These are phyloP conservation scores for Brachyhypopomus occidentalis DNA, from an alignment of 2,113 vertebrate species.

Conservation along the genomic window DNA sequence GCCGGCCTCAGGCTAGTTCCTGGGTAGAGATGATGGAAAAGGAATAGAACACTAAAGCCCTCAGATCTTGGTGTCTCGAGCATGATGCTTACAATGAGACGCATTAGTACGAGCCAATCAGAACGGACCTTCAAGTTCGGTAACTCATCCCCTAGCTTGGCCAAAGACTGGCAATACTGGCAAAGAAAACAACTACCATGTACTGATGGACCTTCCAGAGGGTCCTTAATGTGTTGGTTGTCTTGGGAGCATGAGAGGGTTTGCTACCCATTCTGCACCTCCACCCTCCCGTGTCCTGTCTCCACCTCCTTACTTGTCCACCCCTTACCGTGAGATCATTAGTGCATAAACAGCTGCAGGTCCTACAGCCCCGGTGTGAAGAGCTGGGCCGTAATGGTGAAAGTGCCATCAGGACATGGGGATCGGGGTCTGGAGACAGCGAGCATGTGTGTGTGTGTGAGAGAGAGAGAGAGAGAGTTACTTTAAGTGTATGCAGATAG, in stretches of 20 bases:
- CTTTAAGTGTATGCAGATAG: background rate
- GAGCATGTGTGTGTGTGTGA: background rate
- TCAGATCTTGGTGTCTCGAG: background rate
- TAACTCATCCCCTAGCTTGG: background rate
- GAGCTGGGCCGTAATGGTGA: background rate
- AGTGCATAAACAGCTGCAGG: background rate
- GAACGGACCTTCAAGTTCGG: background rate
- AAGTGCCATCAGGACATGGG: background rate
- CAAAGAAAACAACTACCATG: background rate
- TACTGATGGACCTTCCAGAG: background rate
- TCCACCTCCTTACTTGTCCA: background rate
- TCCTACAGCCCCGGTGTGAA: background rate
- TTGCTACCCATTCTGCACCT: conserved; percentile 15
- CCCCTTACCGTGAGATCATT: no score
- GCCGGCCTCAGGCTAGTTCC: background rate
- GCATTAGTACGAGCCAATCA: background rate
- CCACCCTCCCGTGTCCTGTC: conserved; percentile 3
- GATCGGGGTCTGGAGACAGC: background rate
- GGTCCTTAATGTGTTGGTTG: background rate
- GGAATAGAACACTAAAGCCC: background rate
- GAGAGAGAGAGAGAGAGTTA: no score
- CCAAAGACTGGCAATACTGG: background rate
- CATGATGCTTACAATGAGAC: conserved; percentile 2
- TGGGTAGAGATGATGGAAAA: background rate
- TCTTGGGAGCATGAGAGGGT: conserved; percentile 23